Base-by-base conservation (phyloP, 2,113 vertebrate species). In the Butorides virescens region DNA sequence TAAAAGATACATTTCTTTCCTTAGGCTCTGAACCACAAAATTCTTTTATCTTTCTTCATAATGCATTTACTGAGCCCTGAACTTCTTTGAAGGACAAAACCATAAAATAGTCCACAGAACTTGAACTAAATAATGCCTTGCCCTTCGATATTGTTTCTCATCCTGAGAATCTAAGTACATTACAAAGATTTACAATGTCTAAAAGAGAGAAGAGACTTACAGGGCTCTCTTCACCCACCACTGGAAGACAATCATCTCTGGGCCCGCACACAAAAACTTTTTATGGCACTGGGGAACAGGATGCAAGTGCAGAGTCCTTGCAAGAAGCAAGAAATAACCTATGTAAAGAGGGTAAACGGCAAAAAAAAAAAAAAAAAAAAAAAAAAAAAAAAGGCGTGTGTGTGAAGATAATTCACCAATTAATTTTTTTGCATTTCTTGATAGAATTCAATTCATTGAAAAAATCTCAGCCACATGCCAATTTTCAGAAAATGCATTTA, bases 41-140 rank as follows among this genome's bases (percentile, higher is more conserved):
- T 72, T 91, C 53, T 93, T 97, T 94, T 93, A n/a, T 89, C 70
- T 85, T 95, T 91, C 89, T 92, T 96, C 70, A 27, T 79, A 89
- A 84, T 36, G 20, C 66, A 82, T 46, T 91, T 86, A 77, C n/a
- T 82, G 46, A 92, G 62, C 67, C 59, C 76, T 89, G 78, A 90
- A 92, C 47, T 85, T 90, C 59, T 91, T 67, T 93, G 88, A 93
- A 96, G 81, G 86, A 94, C 72, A 65, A 92, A 95, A 93, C 4
- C 66, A 66, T 73, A 86, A 92, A 90, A 84, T 17, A 76, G 47
- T 73, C n/a, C 46, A 55, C 22, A 90, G 71, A 92, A 89, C 79
- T 39, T 92, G 76, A 91, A 91, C 55, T 94, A 95, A 88, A 86
- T 94, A 80, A 92, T 63, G 47, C 68, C 76, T 88, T 94, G 65